Evolutionary conservation across 2,888 invertebrate genomes (phyloP).

Genomic region (Metellina segmentata): DNA sequence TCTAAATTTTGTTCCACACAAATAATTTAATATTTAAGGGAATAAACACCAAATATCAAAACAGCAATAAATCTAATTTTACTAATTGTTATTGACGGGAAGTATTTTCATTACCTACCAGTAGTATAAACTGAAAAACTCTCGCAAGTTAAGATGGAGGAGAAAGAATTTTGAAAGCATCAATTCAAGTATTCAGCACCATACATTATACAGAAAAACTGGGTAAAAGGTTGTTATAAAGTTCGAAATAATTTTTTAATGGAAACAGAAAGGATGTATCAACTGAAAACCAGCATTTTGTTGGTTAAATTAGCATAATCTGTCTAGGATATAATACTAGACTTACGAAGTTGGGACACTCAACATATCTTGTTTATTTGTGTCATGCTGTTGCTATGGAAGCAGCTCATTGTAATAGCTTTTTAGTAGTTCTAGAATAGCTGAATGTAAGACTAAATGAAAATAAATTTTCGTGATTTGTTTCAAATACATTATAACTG

Average conservation of each 20-base stretch:
- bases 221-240: not conserved
- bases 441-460: not conserved
- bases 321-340: not conserved
- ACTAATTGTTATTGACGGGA: no score
- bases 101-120: no score
- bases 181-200: no score
- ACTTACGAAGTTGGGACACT: slow-evolving; percentile 62
- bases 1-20: no score
- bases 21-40: no score
- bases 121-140: no score
- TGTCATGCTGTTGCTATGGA: not conserved
- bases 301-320: not conserved
- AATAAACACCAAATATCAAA: no score
- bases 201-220: not conserved
- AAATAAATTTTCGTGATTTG: not conserved
- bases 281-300: not conserved
- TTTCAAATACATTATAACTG: not conserved
- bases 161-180: no score
- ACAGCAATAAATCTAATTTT: no score
- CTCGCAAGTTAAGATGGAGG: no score
- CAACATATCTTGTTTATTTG: slow-evolving; percentile 28
- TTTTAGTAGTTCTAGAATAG: not conserved
- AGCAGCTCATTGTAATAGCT: not conserved
- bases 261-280: not conserved
- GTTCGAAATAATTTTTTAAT: not conserved